Conservation (phyloP, 2,888 invertebrate species). For the Metallyticus violacea region DNA sequence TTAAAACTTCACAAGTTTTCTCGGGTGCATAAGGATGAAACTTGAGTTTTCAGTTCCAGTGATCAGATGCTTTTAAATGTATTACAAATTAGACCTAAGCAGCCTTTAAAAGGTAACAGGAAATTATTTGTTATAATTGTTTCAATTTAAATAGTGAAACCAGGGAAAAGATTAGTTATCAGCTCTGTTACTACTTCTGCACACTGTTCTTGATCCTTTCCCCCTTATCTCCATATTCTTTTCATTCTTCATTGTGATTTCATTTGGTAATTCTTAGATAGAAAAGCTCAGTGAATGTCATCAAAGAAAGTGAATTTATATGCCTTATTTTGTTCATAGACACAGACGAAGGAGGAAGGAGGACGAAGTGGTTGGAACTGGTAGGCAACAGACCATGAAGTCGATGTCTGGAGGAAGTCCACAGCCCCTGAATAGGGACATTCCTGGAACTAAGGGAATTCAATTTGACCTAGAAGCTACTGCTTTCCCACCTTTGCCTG, state of each 20-base stretch:
- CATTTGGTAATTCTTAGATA: background rate
- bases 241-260: background rate
- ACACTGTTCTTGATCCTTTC: background rate
- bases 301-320: background rate
- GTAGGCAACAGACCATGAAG: conserved; percentile 18
- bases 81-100: too few relatives aligned
- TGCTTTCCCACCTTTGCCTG: conserved; percentile 78
- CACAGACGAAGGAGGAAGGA: conserved; percentile 49
- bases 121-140: too few relatives aligned
- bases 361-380: conserved; percentile 42
- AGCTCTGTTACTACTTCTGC: background rate
- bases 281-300: background rate
- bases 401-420: conserved; percentile 23
- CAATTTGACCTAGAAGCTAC: conserved; percentile 77
- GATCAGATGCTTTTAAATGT: too few relatives aligned
- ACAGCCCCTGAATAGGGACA: conserved; percentile 22
- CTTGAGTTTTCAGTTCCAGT: too few relatives aligned
- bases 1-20: too few relatives aligned
- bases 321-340: conserved; percentile 22
- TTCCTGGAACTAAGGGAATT: conserved; percentile 48
- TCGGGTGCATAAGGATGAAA: too few relatives aligned
- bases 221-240: background rate
- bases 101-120: too few relatives aligned
- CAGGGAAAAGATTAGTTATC: background rate
- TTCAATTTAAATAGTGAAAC: background rate